phyloP scores from a whole-genome alignment of 2,113 vertebrate species.

The Brienomyrus brachyistius region DNA sequence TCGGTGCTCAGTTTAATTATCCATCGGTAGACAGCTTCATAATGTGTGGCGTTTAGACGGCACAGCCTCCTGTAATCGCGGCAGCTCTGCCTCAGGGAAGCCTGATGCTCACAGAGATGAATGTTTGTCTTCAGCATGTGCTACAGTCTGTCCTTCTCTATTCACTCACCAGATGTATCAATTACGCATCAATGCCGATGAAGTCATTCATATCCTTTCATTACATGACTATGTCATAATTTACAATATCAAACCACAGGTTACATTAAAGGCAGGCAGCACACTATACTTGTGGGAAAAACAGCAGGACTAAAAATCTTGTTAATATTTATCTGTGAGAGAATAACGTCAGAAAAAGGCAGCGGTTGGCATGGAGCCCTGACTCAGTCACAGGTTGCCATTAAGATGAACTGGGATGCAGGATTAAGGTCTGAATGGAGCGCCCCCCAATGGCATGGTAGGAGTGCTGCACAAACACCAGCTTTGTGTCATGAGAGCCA shows the following conservation, averaged over 20 bases:
- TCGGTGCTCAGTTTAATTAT: not conserved
- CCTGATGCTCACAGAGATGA: not conserved
- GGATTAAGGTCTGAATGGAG: not conserved
- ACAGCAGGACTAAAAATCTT: not conserved
- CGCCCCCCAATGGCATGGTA: not conserved
- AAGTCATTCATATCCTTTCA: not conserved
- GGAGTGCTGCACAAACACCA: not conserved
- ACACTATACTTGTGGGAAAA: not conserved
- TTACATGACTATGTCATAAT: not conserved
- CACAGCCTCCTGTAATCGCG: too few relatives aligned
- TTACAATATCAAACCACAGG: not conserved
- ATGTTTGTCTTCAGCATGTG: not conserved
- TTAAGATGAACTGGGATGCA: not conserved
- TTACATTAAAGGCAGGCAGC: not conserved
- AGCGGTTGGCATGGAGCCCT: not conserved
- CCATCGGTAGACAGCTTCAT: not conserved
- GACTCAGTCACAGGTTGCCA: not conserved
- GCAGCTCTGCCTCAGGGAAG: not conserved
- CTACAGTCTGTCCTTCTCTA: not conserved
- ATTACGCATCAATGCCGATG: not conserved
- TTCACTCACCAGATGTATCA: not conserved
- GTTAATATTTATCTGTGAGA: not conserved
- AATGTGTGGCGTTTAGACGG: not conserved
- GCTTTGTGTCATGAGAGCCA: not conserved
- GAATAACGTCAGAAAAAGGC: not conserved